These are phyloP conservation scores for Cerastoderma edule DNA, from an alignment of 2,888 invertebrate species.

Conservation along the genomic window DNA sequence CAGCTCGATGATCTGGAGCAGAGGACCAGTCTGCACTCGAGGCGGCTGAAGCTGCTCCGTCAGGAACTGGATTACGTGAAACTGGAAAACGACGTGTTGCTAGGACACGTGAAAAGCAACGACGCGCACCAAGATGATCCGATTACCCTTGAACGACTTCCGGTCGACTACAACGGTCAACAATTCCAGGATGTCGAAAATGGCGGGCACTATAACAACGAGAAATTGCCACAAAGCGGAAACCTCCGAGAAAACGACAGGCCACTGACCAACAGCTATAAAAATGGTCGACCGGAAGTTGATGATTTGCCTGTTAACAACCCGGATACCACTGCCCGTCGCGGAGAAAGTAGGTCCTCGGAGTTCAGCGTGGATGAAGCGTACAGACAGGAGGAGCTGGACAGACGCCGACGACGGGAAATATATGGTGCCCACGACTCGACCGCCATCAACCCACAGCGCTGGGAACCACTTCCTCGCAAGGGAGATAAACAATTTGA, in stretches of 20 bases:
- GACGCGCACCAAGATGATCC: neutral
- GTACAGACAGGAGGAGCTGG: constrained; percentile 8
- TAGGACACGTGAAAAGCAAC: neutral
- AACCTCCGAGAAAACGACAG: too few species aligned
- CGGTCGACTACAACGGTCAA: neutral
- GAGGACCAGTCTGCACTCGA: constrained; percentile 40
- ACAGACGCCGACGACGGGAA: constrained; percentile 16
- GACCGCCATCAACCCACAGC: constrained; percentile 50
- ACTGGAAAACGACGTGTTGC: constrained; percentile 37
- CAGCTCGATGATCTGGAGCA: constrained; percentile 36
- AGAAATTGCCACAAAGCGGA: too few species aligned
- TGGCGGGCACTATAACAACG: too few species aligned
- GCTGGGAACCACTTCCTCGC: constrained; percentile 29
- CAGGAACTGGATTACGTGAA: constrained; percentile 46
- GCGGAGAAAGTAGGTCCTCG: constrained; percentile 24
- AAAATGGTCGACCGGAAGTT: too few species aligned
- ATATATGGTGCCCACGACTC: constrained; percentile 38
- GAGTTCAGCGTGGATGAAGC: constrained; percentile 9
- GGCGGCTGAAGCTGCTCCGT: constrained; percentile 32
- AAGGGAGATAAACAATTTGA: constrained; percentile 5
- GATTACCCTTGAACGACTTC: neutral
- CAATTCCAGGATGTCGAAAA: too few species aligned
- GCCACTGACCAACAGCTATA: too few species aligned
- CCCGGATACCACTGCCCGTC: neutral
- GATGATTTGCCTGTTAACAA: neutral